These are phyloP conservation scores for Drosophila paranaensis DNA, from an alignment of 2,888 invertebrate species.

Conservation along the genomic window DNA sequence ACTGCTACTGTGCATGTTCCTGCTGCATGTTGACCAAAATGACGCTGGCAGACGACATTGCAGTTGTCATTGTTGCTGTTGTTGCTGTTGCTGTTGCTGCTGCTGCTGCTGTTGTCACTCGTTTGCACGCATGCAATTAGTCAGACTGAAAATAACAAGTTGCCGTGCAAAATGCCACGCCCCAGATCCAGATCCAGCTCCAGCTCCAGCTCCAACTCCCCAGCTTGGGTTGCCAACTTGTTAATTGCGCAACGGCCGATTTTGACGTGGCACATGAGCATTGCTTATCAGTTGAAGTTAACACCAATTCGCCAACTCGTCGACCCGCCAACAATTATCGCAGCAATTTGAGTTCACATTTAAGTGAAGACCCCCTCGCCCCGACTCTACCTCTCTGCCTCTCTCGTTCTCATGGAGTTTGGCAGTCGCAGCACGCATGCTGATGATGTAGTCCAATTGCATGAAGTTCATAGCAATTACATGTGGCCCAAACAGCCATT, in stretches of 20 bases:
- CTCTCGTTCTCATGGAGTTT: slow-evolving; percentile 22
- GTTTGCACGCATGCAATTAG: slow-evolving; percentile 72
- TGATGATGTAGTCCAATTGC: slow-evolving; percentile 39
- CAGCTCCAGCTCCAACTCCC: too few species aligned
- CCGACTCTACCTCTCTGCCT: too few species aligned
- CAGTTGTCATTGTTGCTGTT: slow-evolving; percentile 22
- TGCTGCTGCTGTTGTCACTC: slow-evolving; percentile 37
- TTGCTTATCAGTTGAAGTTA: slow-evolving; percentile 39
- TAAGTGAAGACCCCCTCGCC: not conserved
- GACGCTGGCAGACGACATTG: slow-evolving; percentile 32
- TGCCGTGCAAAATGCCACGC: slow-evolving; percentile 73
- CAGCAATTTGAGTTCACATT: slow-evolving; percentile 40
- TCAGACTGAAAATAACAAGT: slow-evolving; percentile 77
- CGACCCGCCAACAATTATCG: slow-evolving; percentile 63
- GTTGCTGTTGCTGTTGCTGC: not conserved
- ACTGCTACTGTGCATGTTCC: slow-evolving; percentile 25
- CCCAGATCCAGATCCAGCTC: slow-evolving; percentile 7
- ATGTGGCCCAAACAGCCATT: slow-evolving; percentile 46
- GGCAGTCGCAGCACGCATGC: slow-evolving; percentile 61
- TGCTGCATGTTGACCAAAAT: slow-evolving; percentile 39
- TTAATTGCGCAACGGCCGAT: slow-evolving; percentile 37
- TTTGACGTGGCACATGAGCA: slow-evolving; percentile 29
- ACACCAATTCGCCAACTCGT: slow-evolving; percentile 36
- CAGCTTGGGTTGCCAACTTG: slow-evolving; percentile 24
- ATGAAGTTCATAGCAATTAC: slow-evolving; percentile 78